phyloP scores from a whole-genome alignment of 2,113 vertebrate species.

The Pseudonaja textilis region DNA sequence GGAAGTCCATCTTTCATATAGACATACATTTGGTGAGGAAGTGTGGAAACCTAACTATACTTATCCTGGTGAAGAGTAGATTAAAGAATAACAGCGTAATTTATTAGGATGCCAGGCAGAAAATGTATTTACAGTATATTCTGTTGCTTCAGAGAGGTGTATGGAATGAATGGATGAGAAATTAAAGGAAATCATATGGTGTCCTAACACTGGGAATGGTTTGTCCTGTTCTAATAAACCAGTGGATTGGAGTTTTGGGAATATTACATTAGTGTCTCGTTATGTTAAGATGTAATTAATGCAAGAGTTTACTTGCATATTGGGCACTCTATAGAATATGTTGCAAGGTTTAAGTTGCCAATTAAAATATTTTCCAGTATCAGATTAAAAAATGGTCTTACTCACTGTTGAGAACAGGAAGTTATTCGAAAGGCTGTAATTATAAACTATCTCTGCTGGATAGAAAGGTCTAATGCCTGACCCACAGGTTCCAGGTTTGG shows the following conservation, averaged over 20 bases:
- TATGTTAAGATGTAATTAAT: not conserved
- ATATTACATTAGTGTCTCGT: not conserved
- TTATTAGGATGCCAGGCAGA: not conserved
- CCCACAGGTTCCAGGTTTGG: not conserved
- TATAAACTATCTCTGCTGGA: not conserved
- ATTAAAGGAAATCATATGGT: not conserved
- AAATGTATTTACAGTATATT: not conserved
- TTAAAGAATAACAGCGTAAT: not conserved
- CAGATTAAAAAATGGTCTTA: slow-evolving; percentile 9
- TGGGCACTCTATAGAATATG: not conserved
- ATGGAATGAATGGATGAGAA: not conserved
- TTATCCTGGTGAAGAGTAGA: no score
- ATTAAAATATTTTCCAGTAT: slow-evolving; percentile 30
- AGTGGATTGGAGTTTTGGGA: not conserved
- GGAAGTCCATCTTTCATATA: not conserved
- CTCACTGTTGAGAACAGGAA: not conserved
- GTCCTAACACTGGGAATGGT: not conserved
- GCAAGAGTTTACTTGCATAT: not conserved
- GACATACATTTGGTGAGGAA: not conserved
- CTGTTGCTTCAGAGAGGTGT: not conserved
- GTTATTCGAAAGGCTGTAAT: no score
- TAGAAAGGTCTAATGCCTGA: not conserved
- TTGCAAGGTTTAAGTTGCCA: not conserved
- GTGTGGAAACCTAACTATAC: not conserved
- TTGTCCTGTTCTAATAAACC: not conserved